Conservation (phyloP, 2,113 vertebrate species). For the Heloderma charlesbogerti region DNA sequence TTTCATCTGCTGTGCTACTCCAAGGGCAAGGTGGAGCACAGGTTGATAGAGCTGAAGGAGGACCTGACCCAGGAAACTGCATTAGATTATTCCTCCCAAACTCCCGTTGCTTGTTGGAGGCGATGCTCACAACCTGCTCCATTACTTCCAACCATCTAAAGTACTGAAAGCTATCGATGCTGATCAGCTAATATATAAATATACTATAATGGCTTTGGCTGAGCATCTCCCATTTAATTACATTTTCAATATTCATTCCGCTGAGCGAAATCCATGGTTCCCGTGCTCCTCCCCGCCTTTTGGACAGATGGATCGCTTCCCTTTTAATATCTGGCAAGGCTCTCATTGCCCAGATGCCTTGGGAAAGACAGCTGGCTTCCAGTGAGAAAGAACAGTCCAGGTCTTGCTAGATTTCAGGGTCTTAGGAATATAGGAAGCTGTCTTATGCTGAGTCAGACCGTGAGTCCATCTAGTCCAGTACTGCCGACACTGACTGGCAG, state of each 20-base stretch:
- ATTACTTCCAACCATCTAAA: neutral
- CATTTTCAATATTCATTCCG: neutral
- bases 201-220: neutral
- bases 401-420: neutral
- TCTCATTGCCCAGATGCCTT: neutral
- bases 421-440: neutral
- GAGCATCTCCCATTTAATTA: accelerated
- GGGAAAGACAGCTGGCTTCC: too few relatives aligned
- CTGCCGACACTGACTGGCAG: neutral
- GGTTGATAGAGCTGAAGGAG: neutral
- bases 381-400: neutral
- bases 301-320: neutral
- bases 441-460: neutral
- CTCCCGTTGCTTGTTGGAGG: neutral
- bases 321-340: neutral
- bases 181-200: neutral
- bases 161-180: neutral
- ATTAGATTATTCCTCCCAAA: neutral
- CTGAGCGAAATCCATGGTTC: neutral
- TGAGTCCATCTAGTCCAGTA: neutral
- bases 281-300: neutral
- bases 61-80: neutral
- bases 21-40: neutral
- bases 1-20: too few relatives aligned
- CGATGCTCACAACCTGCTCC: too few relatives aligned